These are phyloP conservation scores for Sinocyclocheilus rhinocerous DNA, from an alignment of 2,113 vertebrate genomes.

Conservation along the genomic window DNA sequence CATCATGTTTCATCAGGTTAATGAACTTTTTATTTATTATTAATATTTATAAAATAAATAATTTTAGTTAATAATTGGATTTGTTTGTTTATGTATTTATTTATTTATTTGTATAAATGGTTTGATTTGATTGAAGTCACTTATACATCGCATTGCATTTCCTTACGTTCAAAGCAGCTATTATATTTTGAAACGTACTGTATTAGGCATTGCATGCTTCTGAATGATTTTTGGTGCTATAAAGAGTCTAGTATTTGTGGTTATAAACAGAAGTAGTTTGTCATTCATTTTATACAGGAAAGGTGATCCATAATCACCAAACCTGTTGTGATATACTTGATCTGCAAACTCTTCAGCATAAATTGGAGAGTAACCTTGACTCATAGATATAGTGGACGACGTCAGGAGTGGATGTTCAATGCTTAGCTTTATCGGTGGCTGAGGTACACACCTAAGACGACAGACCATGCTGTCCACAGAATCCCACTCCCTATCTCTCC, in stretches of 20 bases:
- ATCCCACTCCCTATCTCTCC: constrained; percentile 47
- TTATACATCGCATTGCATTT: too few relatives aligned
- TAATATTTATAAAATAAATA: too few relatives aligned
- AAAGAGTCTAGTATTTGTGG: not conserved
- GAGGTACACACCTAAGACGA: constrained; percentile 35
- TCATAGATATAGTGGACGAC: constrained; percentile 19
- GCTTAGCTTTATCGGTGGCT: constrained; percentile 30
- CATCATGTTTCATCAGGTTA: too few relatives aligned
- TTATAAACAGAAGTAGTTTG: not conserved
- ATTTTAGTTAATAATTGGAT: too few relatives aligned
- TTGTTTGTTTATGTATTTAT: too few relatives aligned
- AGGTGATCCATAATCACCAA: constrained; percentile 14
- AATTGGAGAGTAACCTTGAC: constrained; percentile 39
- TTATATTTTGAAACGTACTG: too few relatives aligned
- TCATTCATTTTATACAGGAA: not conserved
- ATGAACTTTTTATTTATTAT: too few relatives aligned
- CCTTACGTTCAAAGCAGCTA: too few relatives aligned
- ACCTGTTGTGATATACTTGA: constrained; percentile 18
- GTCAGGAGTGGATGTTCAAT: constrained; percentile 37
- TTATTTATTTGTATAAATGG: too few relatives aligned
- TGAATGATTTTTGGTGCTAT: too few relatives aligned
- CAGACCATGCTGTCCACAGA: constrained; percentile 45
- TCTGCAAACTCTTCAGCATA: not conserved
- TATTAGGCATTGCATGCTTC: too few relatives aligned
- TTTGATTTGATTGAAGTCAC: too few relatives aligned